Evolutionary conservation across 1,140 invertebrate species (phyloP).

Genomic region (Drosophila insularis): DNA sequence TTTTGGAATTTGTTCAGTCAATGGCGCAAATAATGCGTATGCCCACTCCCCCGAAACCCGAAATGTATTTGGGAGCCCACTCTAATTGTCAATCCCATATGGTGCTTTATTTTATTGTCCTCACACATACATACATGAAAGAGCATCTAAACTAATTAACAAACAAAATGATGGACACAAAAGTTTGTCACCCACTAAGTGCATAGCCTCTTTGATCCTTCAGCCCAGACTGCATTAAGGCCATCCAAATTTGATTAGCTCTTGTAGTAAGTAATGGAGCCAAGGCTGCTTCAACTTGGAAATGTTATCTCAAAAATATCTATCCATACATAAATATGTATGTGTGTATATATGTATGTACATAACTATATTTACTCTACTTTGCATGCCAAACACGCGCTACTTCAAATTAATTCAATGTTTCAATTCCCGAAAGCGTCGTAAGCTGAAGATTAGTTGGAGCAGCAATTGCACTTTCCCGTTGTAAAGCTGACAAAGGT

Average conservation of each 20-base stretch:
- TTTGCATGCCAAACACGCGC: slow-evolving; percentile 67
- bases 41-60: neutral
- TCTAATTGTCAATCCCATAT: slow-evolving; percentile 14
- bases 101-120: slow-evolving; percentile 31
- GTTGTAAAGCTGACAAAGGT: slow-evolving; percentile 24
- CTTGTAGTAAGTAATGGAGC: slow-evolving; percentile 1
- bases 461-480: slow-evolving; percentile 28
- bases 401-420: slow-evolving; percentile 70
- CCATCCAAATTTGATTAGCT: slow-evolving; percentile 19
- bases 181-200: neutral
- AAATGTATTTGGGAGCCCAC: neutral
- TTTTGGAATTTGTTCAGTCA: slow-evolving; percentile 5
- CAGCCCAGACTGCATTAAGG: neutral
- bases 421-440: slow-evolving; percentile 61
- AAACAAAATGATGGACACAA: neutral
- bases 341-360: neutral
- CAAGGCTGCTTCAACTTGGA: slow-evolving; percentile 13
- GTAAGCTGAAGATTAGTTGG: slow-evolving; percentile 71
- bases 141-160: slow-evolving; percentile 56
- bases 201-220: neutral
- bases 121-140: slow-evolving; percentile 49
- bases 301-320: slow-evolving; percentile 1
- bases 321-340: too few relatives aligned
- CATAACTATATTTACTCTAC: slow-evolving; percentile 13
- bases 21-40: slow-evolving; percentile 12